Conservation (phyloP, 2,113 vertebrate genomes). For the Desmodus rotundus region DNA sequence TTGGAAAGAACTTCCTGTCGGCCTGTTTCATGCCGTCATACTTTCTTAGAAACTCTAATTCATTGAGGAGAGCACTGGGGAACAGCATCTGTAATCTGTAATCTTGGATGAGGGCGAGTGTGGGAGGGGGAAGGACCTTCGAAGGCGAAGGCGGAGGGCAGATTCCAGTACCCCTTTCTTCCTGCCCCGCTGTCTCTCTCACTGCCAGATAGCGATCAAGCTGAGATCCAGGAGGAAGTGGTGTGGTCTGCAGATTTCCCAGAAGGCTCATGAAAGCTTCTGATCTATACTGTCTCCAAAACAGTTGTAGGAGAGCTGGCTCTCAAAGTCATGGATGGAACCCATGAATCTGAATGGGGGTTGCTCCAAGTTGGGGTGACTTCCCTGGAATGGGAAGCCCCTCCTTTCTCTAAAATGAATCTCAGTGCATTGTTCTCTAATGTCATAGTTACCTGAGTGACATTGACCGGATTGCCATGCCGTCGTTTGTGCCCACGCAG, state of each 20-base stretch:
- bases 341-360: neutral
- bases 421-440: neutral
- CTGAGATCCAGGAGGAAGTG: neutral
- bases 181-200: neutral
- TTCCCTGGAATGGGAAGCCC: neutral
- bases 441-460: slow-evolving; percentile 85
- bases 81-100: neutral
- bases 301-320: too few relatives aligned
- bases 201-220: rapidly evolving
- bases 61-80: neutral
- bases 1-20: neutral
- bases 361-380: neutral
- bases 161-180: neutral
- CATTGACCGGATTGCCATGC: slow-evolving; percentile 81
- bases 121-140: neutral
- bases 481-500: slow-evolving; percentile 80
- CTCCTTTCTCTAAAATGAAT: neutral
- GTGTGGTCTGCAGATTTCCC: neutral
- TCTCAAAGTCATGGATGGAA: neutral
- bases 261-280: neutral
- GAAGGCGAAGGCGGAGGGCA: neutral
- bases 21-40: neutral
- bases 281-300: neutral
- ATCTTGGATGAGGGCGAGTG: neutral
- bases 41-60: neutral